Evolutionary conservation across 2,113 vertebrate species (phyloP).

Genomic region (Pithys albifrons): DNA sequence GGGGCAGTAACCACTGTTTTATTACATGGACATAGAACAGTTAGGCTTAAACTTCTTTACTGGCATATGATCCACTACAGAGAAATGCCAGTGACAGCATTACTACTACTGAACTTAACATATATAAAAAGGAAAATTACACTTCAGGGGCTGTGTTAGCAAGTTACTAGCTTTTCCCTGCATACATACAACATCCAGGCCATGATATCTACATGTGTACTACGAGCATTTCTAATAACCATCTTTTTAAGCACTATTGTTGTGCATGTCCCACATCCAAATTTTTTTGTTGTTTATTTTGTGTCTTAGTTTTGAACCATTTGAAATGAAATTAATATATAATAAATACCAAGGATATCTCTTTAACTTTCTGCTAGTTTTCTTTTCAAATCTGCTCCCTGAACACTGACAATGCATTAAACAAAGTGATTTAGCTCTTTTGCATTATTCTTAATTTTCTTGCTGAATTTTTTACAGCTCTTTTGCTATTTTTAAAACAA

Average conservation of each 20-base stretch:
- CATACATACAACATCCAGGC: neutral
- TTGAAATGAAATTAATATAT: neutral
- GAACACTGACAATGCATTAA: neutral
- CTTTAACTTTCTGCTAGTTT: neutral
- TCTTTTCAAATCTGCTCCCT: neutral
- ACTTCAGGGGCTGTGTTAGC: neutral
- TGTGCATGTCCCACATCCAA: neutral
- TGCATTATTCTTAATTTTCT: neutral
- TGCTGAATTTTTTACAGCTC: neutral
- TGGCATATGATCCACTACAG: neutral
- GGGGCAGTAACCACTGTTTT: neutral
- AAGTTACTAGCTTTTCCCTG: neutral
- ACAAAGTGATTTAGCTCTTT: neutral
- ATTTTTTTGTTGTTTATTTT: neutral
- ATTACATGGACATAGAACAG: neutral
- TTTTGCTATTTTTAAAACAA: neutral
- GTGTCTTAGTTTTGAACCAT: neutral
- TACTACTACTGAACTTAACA: neutral
- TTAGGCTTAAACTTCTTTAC: neutral
- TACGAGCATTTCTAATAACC: neutral
- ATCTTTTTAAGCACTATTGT: neutral
- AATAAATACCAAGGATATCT: neutral
- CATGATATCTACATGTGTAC: neutral
- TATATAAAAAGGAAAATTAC: neutral
- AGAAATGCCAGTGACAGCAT: neutral